Base-by-base conservation (phyloP, 2,888 invertebrate genomes). In the Melipona beecheii region DNA sequence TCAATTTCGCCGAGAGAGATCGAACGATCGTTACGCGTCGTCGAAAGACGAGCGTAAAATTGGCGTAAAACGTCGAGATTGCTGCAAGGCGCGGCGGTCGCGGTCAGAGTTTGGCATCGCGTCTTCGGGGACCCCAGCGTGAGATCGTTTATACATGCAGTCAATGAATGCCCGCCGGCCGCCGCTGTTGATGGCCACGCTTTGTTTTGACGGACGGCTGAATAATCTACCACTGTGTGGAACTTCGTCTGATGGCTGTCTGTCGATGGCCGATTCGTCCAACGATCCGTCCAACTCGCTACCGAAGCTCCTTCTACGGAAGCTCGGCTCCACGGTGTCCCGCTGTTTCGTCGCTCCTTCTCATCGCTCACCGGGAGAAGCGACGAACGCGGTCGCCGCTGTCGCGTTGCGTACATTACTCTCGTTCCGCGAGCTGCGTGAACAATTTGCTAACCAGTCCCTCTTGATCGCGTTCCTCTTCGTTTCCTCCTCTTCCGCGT, bases 191-290 rank as follows among this genome's bases (percentile, higher is more conserved):
- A 91, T 90, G 91, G 90, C 88, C 89, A 88, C 89, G 89, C 90
- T 91, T 92, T 91, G 90, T 92, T 92, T 93, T 92, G 92, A 93
- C 93, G 91, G 92, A 92, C 93, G 90, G 90, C 91, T 92, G 91
- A 93, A 93, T 93, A 92, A 93, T 92, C 91, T 89, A 88, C 85
- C 86, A 87, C 87, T 86, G 11, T 43, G 43, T 43, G 43, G 90
- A 90, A 89, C 90, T 84, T 86, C 85, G 85, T 78, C 88, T 84
- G 89, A 89, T 87, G 87, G 85, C 87, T 89, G 90, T 88, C 89
- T 80, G 87, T 90, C 89, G 85, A 43, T 43, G 43, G 78, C 65
- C 85, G 76, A 75, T 75, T 75, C 81, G 81, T 85, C 82, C 80
- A 65, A 77, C 82, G 83, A 87, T 89, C 82, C 84, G 85, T 81